These are phyloP conservation scores for Hycleus phaleratus DNA, from an alignment of 1,140 invertebrate genomes.

Conservation along the genomic window DNA sequence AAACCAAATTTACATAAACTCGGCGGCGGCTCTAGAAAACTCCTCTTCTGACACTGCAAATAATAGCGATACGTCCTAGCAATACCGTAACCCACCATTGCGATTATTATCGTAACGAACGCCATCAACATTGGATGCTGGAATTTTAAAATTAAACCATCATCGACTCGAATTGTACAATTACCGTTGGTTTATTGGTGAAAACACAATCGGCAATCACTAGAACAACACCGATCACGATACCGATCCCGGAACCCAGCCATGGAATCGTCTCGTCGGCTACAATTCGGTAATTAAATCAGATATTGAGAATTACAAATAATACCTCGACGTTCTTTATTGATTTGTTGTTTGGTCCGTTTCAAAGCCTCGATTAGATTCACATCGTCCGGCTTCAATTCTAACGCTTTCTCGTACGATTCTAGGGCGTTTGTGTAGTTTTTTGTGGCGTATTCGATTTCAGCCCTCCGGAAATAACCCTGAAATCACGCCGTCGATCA, in stretches of 20 bases:
- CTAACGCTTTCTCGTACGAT: conserved; percentile 61
- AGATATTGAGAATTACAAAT: not conserved
- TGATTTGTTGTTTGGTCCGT: conserved; percentile 51
- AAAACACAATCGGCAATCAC: conserved; percentile 63
- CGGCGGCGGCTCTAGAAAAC: conserved; percentile 48
- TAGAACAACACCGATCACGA: conserved; percentile 61
- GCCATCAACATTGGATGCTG: conserved; percentile 56
- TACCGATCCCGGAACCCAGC: conserved; percentile 65
- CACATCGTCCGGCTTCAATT: conserved; percentile 60
- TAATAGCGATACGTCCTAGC: conserved; percentile 50
- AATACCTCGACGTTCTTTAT: conserved; percentile 46
- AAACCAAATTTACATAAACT: conserved; percentile 37
- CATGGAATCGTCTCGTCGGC: conserved; percentile 66
- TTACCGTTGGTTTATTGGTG: conserved; percentile 60
- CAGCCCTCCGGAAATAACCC: conserved; percentile 73
- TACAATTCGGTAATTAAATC: conserved; percentile 39
- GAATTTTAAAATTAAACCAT: conserved; percentile 12
- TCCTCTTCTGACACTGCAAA: conserved; percentile 46
- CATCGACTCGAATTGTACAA: conserved; percentile 3
- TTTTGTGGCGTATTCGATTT: conserved; percentile 64
- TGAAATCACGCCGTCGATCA: conserved; percentile 35
- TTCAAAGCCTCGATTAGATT: conserved; percentile 57
- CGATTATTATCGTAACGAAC: conserved; percentile 49
- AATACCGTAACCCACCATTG: conserved; percentile 50
- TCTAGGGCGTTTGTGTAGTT: conserved; percentile 61